Base-by-base conservation (phyloP, 2,888 invertebrate genomes). In the Calliopum simillimum region DNA sequence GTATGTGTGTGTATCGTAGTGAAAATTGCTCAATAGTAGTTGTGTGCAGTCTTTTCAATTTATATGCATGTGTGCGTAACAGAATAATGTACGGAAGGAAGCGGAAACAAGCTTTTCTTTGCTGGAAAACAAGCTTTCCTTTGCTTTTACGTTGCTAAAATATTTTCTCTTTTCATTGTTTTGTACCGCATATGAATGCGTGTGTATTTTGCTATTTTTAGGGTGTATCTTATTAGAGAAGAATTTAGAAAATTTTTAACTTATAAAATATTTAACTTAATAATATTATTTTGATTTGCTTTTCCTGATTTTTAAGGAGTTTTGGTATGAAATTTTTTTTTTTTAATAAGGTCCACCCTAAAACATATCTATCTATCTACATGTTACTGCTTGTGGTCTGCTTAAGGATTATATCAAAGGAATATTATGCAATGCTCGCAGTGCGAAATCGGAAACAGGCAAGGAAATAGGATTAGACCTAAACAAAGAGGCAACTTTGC, bases 401-500 rank as follows among this genome's bases (percentile, higher is more conserved):
- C 47, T 63, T 47, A 25, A 53, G 53, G 53, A 61, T 33, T 33
- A 33, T 56, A 58, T 66, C 66, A 58, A 66, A 66, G 33, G 66
- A 67, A 59, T 59, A 59, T 49, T 49, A 59, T 58, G 58, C 55
- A 56, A 16, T 14, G 21, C 44, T 44, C 56, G 21, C 53, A 19
- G 23, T 6, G 23, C 55, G 4, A 51, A 64, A 51, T 41, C 23
- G 67, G 67, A 67, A 59, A 59, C 16, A 47, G 47, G 55, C 59
- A 33, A 49, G 67, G 59, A 67, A 67, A 67, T 67, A 58, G 59
- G 59, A 59, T 67, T 58, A 67, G 49, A 59, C 58, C 33, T 33
- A 0, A 33, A 33, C 33, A 33, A 8, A 33, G 33, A 4, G 33
- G 33, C 33, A 33, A 8, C 8, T 4, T 33, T 33, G 4, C 8